Evolutionary conservation across 2,888 invertebrate species (phyloP), one percentile per base, ranked within the genome.

Genomic region (Serripes groenlandicus): DNA sequence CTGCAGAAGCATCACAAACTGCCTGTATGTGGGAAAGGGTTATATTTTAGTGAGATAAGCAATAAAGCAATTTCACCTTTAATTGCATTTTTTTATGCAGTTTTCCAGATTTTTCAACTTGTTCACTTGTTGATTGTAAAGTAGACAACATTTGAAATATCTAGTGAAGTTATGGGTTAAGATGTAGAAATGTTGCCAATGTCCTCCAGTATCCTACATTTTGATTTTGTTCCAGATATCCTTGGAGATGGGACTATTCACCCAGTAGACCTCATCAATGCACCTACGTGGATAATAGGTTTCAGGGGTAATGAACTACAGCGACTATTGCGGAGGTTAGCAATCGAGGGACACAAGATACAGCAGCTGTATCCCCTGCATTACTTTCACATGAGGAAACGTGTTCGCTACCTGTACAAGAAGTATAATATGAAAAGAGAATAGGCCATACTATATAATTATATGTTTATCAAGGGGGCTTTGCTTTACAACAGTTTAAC

Each of bases 271-370:
- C 96, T 98, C 21, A 94, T 98, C 21, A 96, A 97, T 82, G 96
- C 98, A 7, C 99, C 99, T 0, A 95, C 96, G 0, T 99, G 99
- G 99, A 95, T 99, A 49, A 96, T 97, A 90, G 99, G 99, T 69
- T 97, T 98, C 66, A 96, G 96, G 23, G 98, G 98, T 0, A 97
- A 97, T 93, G 98, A 99, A 95, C 97, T 93, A 62, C 93, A 93
- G 79, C 78, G 94, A 23, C 79, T 94, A 15, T 70, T 89, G 0
- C 83, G 94, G 9, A 87, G 88, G 49, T 66, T 94, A 68, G 88
- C 87, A 32, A 89, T 90, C 64, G 87, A 92, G 42, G 93, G 94
- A 2, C 70, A 78, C 0, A 83, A 84, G 35, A 81, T 94, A 11
- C 81, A 81, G 68, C 85, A 88, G 11, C 79, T 91, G 5, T 91